phyloP scores from a whole-genome alignment of 2,888 invertebrate genomes.

The Thymelicus lineola region DNA sequence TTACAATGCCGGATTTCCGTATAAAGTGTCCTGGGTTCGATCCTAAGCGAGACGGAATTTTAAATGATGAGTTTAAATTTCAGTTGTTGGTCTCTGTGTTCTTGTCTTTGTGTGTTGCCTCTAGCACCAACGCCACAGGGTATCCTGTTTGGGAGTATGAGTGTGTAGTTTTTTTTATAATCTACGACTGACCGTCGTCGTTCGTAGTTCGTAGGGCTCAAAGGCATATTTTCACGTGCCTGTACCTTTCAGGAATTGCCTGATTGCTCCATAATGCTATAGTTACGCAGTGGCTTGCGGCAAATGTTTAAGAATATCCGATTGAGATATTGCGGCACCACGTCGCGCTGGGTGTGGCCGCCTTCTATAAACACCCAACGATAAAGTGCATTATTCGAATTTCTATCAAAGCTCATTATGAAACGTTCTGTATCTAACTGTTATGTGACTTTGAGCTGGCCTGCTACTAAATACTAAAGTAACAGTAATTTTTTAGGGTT shows the following conservation, averaged over 20 bases:
- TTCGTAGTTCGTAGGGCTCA: too few species aligned
- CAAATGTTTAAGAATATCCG: slow-evolving; percentile 45
- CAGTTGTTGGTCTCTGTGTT: too few species aligned
- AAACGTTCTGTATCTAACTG: slow-evolving; percentile 31
- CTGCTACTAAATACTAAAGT: not conserved
- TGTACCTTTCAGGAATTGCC: not conserved
- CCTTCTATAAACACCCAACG: slow-evolving; percentile 51
- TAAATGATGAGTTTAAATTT: too few species aligned
- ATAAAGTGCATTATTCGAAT: slow-evolving; percentile 51
- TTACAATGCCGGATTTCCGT: too few species aligned
- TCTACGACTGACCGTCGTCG: too few species aligned
- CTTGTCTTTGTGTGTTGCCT: too few species aligned
- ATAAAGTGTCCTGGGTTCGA: too few species aligned
- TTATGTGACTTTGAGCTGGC: slow-evolving; percentile 9
- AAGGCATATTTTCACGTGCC: not conserved
- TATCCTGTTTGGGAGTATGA: too few species aligned
- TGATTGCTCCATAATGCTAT: slow-evolving; percentile 12
- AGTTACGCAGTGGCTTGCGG: slow-evolving; percentile 40
- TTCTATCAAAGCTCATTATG: slow-evolving; percentile 41
- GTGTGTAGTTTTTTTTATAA: too few species aligned
- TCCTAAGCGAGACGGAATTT: too few species aligned
- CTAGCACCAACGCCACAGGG: too few species aligned
- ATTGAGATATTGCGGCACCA: slow-evolving; percentile 56
- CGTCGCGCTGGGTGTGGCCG: slow-evolving; percentile 56
- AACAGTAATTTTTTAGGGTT: too few species aligned